A percentile compares a stretch with the other conserved stretches of the same genome.
Conservation (phyloP, 2,888 invertebrate genomes). For the Apoda limacodes region DNA sequence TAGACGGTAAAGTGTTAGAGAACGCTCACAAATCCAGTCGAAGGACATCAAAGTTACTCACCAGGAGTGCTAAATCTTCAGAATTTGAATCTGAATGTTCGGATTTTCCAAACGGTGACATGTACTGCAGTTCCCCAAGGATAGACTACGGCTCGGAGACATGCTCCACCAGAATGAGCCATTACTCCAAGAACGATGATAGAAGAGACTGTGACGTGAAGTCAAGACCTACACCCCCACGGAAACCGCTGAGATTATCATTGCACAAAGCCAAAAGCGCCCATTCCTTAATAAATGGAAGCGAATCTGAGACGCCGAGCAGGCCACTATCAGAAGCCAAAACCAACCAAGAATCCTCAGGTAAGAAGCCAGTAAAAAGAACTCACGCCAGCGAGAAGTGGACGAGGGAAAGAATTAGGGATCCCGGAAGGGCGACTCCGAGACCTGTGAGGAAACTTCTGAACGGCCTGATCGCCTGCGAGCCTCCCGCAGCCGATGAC, state of each 20-base stretch:
- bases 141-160: constrained; percentile 72
- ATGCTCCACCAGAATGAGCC: constrained; percentile 46
- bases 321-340: constrained; percentile 38
- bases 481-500: constrained; percentile 43
- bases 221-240: constrained; percentile 82
- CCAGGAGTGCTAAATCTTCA: constrained; percentile 76
- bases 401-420: constrained; percentile 36
- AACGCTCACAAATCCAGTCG: constrained; percentile 66
- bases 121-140: constrained; percentile 48
- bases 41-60: constrained; percentile 56
- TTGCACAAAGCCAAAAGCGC: constrained; percentile 86
- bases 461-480: constrained; percentile 36
- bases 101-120: constrained; percentile 56
- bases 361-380: constrained; percentile 70
- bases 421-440: constrained; percentile 46
- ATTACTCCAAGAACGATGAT: constrained; percentile 55
- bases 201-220: constrained; percentile 48
- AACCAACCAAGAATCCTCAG: constrained; percentile 48
- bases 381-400: constrained; percentile 53
- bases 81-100: constrained; percentile 84
- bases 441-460: constrained; percentile 38
- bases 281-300: constrained; percentile 73
- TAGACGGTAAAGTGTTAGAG: constrained; percentile 64
- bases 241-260: constrained; percentile 85
- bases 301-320: constrained; percentile 54